Evolutionary conservation across 2,797 vertebrate species (phyloP), one percentile per base, ranked within the genome.

Genomic region (Artibeus lituratus): DNA sequence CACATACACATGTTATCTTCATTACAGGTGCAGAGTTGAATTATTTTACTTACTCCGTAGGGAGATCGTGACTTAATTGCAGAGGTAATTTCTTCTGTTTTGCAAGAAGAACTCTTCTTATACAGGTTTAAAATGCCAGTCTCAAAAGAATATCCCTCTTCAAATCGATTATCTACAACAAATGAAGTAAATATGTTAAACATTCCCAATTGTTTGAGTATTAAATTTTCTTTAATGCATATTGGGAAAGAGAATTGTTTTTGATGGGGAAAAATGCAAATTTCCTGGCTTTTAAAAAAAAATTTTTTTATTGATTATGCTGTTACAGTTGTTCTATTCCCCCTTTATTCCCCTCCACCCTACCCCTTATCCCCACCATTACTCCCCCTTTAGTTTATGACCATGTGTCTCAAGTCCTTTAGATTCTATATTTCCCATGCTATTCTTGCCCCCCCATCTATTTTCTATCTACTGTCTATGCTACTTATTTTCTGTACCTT

Each of bases 201-300:
- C 22, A 69, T 70, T 22, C 69, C 44, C 49, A 80, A 10, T 44
- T 91, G 19, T 85, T 94, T 83, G 35, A 91, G 21, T 82, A 69
- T 92, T 94, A 82, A 47, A 74, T 86, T 88, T 82, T 74, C 53
- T 37, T 47, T 47, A 90, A 82, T 88, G 42, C 16, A 73, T 69
- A 67, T 87, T 83, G 16, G 7, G 57, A 90, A 82, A 91, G 14
- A 72, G 77, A 91, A 91, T 69, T 81, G n/a, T 73, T 95, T 96
- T 85, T 83, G 29, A 90, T 90, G 81, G 10, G 21, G 32, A 65
- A 73, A 82, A 87, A 72, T 93, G 7, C n/a, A 87, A 84, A 89
- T 70, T 85, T 85, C 69, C 7, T 3, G 83, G 32, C 12, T 85
- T 93, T 91, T 84, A 90, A 73, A n/a, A n/a, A n/a, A n/a, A n/a